phyloP scores from a whole-genome alignment of 2,797 vertebrate species.

The Gymnocypris eckloni region DNA sequence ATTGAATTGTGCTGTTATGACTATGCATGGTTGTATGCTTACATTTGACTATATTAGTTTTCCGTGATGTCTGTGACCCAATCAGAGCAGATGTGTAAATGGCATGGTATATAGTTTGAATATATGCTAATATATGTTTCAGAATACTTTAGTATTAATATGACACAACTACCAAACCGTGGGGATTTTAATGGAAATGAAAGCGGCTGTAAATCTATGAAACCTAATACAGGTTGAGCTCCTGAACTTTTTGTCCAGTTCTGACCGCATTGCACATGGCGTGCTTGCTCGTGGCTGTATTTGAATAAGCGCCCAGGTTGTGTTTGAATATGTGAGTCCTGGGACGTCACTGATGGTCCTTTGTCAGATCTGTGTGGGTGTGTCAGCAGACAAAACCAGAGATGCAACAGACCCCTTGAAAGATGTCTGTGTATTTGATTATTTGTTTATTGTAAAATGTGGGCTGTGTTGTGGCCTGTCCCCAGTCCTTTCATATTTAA shows the following conservation, averaged over 20 bases:
- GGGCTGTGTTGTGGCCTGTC: slow-evolving; percentile 35
- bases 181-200: background rate
- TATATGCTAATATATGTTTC: background rate
- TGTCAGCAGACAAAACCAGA: slow-evolving; percentile 55
- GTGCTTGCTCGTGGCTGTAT: slow-evolving; percentile 22
- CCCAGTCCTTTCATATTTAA: slow-evolving; percentile 1
- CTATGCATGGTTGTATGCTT: background rate
- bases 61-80: background rate
- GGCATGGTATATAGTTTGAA: background rate
- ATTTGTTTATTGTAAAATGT: slow-evolving; percentile 40
- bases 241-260: background rate
- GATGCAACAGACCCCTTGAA: slow-evolving; percentile 20
- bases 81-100: background rate
- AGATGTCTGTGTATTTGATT: slow-evolving; percentile 36
- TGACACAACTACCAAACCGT: background rate
- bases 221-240: background rate
- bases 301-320: slow-evolving; percentile 33
- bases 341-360: slow-evolving; percentile 39
- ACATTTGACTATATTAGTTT: background rate
- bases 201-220: background rate
- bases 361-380: slow-evolving; percentile 57
- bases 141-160: background rate
- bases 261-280: slow-evolving; percentile 8
- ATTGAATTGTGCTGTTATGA: background rate
- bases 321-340: slow-evolving; percentile 52